These are phyloP conservation scores for Phaonia tiefii DNA, from an alignment of 2,888 invertebrate species.

Conservation along the genomic window DNA sequence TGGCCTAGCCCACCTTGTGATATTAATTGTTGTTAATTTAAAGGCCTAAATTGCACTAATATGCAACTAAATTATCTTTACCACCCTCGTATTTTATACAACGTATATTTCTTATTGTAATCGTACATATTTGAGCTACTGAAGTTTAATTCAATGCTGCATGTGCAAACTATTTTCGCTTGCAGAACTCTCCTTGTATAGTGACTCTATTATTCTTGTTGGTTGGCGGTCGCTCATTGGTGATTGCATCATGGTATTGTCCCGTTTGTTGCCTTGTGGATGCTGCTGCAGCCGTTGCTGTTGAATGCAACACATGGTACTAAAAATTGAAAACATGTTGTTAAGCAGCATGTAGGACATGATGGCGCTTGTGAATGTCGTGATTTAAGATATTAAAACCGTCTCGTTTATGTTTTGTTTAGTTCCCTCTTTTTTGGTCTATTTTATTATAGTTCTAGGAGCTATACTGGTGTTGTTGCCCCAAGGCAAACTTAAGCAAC, in stretches of 20 bases:
- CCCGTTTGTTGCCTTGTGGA: slow-evolving; percentile 40
- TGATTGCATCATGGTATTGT: not conserved
- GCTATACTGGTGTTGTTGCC: not conserved
- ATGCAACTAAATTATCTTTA: too few species aligned
- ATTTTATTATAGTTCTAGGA: not conserved
- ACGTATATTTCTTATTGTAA: slow-evolving; percentile 43
- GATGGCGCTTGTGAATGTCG: slow-evolving; percentile 68
- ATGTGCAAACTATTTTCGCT: slow-evolving; percentile 41
- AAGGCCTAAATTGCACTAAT: too few species aligned
- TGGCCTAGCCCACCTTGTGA: too few species aligned
- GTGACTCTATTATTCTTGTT: slow-evolving; percentile 59
- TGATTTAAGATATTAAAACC: slow-evolving; percentile 66
- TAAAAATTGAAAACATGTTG: slow-evolving; percentile 67
- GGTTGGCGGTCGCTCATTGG: slow-evolving; percentile 23
- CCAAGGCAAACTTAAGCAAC: slow-evolving; percentile 27
- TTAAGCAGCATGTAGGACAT: slow-evolving; percentile 67
- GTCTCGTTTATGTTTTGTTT: slow-evolving; percentile 44
- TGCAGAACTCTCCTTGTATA: slow-evolving; percentile 39
- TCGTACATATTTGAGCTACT: slow-evolving; percentile 51
- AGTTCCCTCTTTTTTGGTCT: not conserved
- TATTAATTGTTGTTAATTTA: too few species aligned
- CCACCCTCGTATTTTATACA: not conserved
- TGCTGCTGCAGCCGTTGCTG: slow-evolving; percentile 41
- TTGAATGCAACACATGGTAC: slow-evolving; percentile 64
- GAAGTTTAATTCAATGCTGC: slow-evolving; percentile 32